Evolutionary conservation across 2,888 invertebrate genomes (phyloP).

Genomic region (Cactoblastis cactorum): DNA sequence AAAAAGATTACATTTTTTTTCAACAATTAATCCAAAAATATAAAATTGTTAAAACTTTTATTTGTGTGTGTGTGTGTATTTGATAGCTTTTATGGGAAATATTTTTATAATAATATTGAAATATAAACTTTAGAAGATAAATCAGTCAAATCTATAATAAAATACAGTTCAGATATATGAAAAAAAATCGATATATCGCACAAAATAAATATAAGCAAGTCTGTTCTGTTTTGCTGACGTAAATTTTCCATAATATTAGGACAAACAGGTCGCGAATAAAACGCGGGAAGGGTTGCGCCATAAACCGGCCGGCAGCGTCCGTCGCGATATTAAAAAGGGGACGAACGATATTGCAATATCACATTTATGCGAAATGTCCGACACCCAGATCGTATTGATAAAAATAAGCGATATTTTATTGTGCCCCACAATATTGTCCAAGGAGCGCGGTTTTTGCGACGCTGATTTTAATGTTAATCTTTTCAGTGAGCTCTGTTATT

Average conservation of each 20-base stretch:
- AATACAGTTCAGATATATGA: neutral
- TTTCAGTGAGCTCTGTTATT: slow-evolving; percentile 2
- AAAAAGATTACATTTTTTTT: no score
- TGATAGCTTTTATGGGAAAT: no score
- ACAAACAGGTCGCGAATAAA: slow-evolving; percentile 79
- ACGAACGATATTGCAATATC: slow-evolving; percentile 79
- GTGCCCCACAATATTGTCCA: slow-evolving; percentile 56
- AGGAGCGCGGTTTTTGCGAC: slow-evolving; percentile 40
- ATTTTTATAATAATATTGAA: no score
- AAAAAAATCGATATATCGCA: neutral
- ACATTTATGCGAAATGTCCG: slow-evolving; percentile 79
- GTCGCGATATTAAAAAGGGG: slow-evolving; percentile 79
- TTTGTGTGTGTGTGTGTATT: no score
- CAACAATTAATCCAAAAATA: no score
- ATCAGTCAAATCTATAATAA: neutral
- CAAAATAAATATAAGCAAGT: slow-evolving; percentile 41
- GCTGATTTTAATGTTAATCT: slow-evolving; percentile 39
- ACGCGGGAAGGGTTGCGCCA: slow-evolving; percentile 77
- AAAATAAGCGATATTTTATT: slow-evolving; percentile 79
- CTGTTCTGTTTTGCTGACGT: slow-evolving; percentile 69
- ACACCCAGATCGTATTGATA: slow-evolving; percentile 79
- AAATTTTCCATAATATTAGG: slow-evolving; percentile 77
- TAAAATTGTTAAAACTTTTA: no score
- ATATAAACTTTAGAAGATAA: no score
- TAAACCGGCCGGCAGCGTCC: slow-evolving; percentile 75